phyloP scores from a whole-genome alignment of 2,113 vertebrate species.

The Ceyx margarethae region DNA sequence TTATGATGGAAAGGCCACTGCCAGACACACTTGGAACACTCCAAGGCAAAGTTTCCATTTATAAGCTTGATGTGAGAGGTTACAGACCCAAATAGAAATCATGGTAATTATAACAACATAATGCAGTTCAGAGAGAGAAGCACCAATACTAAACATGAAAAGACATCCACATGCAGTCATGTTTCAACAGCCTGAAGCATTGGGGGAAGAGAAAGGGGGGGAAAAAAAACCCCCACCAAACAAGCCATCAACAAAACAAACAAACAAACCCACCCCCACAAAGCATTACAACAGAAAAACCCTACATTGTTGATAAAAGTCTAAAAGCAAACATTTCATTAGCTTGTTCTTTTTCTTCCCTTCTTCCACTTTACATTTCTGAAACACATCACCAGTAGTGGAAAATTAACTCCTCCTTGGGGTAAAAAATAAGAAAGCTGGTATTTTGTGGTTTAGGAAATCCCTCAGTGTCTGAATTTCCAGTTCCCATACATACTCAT shows the following conservation, averaged over 20 bases:
- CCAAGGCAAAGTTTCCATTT: not conserved
- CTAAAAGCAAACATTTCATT: not conserved
- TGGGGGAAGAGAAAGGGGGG: not conserved
- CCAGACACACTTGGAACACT: not conserved
- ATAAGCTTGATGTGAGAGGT: not conserved
- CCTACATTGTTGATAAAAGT: rapidly evolving
- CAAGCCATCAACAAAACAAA: no score
- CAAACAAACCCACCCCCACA: no score
- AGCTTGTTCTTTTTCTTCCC: not conserved
- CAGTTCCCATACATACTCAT: not conserved
- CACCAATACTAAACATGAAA: no score
- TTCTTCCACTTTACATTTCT: not conserved
- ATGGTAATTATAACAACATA: not conserved
- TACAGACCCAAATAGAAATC: not conserved
- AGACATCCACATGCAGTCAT: not conserved
- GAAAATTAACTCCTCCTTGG: not conserved
- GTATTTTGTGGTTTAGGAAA: not conserved
- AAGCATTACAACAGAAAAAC: not conserved
- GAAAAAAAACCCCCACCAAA: not conserved
- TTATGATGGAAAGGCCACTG: not conserved
- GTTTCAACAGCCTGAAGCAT: not conserved
- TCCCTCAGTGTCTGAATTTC: not conserved
- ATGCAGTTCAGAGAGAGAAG: not conserved
- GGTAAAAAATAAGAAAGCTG: not conserved
- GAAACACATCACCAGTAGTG: not conserved